Evolutionary conservation across 2,888 invertebrate genomes (phyloP).

Genomic region (Idaea biselata): DNA sequence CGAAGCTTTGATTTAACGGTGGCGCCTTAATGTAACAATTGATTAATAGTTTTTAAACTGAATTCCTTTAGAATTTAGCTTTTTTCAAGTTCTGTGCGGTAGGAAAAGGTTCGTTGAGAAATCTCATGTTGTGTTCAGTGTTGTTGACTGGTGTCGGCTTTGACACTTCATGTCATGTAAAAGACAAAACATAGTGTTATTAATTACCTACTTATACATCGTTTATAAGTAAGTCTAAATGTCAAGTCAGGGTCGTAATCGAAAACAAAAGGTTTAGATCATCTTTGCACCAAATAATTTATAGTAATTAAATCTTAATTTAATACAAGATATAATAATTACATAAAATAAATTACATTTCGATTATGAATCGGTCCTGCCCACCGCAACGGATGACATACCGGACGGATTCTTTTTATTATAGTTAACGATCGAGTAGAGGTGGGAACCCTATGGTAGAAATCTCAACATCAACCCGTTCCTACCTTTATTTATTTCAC

Average conservation of each 20-base stretch:
- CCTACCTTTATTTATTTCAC: slow-evolving; percentile 77
- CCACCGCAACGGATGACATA: slow-evolving; percentile 12
- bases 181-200: no score
- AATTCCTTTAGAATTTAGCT: slow-evolving; percentile 30
- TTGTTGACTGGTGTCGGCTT: no score
- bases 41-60: slow-evolving; percentile 62
- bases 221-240: no score
- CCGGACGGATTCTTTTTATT: slow-evolving; percentile 9
- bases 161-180: no score
- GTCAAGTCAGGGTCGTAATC: slow-evolving; percentile 32
- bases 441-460: slow-evolving; percentile 55
- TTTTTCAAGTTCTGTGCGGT: not conserved
- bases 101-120: not conserved
- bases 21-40: slow-evolving; percentile 57
- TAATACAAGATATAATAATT: slow-evolving; percentile 26
- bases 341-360: slow-evolving; percentile 5
- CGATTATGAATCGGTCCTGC: not conserved
- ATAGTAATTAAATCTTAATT: slow-evolving; percentile 9
- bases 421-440: slow-evolving; percentile 1
- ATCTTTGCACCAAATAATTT: not conserved
- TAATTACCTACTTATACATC: no score
- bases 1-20: slow-evolving; percentile 68
- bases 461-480: slow-evolving; percentile 71
- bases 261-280: not conserved
- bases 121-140: not conserved